Conservation (phyloP, 2,888 invertebrate genomes). For the Nephrotoma appendiculata region DNA sequence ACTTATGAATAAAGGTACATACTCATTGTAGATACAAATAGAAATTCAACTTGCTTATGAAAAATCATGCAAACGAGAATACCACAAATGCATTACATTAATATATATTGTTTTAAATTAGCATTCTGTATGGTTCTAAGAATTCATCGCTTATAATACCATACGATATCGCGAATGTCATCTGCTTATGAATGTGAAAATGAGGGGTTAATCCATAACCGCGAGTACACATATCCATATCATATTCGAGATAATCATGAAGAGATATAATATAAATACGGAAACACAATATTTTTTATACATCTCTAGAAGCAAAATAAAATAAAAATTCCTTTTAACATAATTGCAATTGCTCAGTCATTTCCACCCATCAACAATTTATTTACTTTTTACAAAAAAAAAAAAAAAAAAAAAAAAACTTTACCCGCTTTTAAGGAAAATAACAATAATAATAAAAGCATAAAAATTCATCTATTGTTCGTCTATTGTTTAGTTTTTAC, state of each 20-base stretch:
- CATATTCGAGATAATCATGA: background rate
- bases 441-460: background rate
- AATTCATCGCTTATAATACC: background rate
- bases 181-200: background rate
- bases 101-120: background rate
- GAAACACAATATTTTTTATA: background rate
- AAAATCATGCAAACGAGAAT: no score
- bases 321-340: background rate
- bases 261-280: background rate
- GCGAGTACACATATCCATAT: background rate
- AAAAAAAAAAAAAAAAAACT: background rate
- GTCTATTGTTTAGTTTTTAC: background rate
- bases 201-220: background rate
- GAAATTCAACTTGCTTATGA: no score
- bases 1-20: no score
- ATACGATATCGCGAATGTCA: background rate
- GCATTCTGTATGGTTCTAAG: background rate
- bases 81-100: background rate
- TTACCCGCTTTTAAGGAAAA: background rate
- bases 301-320: background rate
- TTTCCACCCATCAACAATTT: background rate
- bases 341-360: background rate
- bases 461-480: background rate
- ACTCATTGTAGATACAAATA: no score
- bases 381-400: background rate